Percentiles rank a stretch among this genome's conserved stretches.
Evolutionary conservation across 2,797 vertebrate genomes (phyloP).

Genomic region (Sebastes vulpes): DNA sequence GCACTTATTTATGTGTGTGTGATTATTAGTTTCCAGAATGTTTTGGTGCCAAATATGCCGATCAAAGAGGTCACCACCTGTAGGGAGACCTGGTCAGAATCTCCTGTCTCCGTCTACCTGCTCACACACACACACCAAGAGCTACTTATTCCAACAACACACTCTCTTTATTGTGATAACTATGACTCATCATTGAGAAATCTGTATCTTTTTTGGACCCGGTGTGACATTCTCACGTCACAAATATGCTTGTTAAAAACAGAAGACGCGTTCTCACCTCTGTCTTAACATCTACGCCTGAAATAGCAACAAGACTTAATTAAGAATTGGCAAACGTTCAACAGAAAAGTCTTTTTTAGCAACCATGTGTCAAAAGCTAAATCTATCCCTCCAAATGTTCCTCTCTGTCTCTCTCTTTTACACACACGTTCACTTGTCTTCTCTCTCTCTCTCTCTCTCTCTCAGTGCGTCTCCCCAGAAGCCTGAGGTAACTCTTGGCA

Average conservation of each 20-base stretch:
- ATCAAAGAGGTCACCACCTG: not conserved
- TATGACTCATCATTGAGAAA: constrained; percentile 50
- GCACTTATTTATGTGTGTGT: not conserved
- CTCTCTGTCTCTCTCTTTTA: not conserved
- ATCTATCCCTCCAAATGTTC: not conserved
- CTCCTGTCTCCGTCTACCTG: not conserved
- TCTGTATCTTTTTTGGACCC: constrained; percentile 26
- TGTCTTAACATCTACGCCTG: constrained; percentile 12
- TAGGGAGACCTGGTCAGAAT: not conserved
- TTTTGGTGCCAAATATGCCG: not conserved
- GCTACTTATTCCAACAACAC: not conserved
- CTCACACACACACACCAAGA: not conserved
- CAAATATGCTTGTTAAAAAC: constrained; percentile 27
- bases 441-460: not conserved
- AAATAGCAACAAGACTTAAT: constrained; percentile 39
- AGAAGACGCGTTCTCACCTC: constrained; percentile 35
- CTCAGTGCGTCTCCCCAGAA: constrained; percentile 9
- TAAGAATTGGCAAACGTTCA: constrained; percentile 23
- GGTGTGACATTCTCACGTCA: constrained; percentile 39
- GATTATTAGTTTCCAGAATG: not conserved
- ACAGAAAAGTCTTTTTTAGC: constrained; percentile 12
- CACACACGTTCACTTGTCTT: not conserved
- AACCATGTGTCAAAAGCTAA: not conserved
- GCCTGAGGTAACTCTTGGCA: constrained; percentile 68
- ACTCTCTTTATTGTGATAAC: constrained; percentile 7